These are phyloP conservation scores for Xestia ashworthii DNA, from an alignment of 2,888 invertebrate species.

Conservation along the genomic window DNA sequence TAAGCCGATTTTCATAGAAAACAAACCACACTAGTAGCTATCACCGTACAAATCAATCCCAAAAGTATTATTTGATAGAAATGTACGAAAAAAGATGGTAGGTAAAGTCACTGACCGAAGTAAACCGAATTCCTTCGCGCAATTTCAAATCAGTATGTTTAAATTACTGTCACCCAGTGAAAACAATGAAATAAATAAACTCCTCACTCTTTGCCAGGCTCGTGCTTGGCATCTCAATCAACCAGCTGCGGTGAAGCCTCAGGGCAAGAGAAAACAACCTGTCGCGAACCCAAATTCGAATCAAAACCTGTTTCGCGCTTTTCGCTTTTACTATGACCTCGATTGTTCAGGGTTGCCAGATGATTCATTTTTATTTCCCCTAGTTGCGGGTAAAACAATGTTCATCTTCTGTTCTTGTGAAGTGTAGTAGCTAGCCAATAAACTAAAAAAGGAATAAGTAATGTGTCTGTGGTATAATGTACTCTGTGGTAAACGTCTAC, in stretches of 20 bases:
- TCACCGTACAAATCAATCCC: background rate
- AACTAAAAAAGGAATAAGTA: too few relatives aligned
- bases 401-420: too few relatives aligned
- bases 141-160: slow-evolving; percentile 10
- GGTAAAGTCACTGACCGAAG: background rate
- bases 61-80: background rate
- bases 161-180: slow-evolving; percentile 35
- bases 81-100: background rate
- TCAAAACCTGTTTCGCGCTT: slow-evolving; percentile 83
- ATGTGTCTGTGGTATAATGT: too few relatives aligned
- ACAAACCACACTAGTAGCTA: background rate
- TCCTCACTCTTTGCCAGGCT: slow-evolving; percentile 42
- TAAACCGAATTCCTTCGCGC: background rate
- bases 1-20: background rate
- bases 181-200: slow-evolving; percentile 48
- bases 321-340: slow-evolving; percentile 82
- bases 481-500: too few relatives aligned
- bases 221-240: slow-evolving; percentile 54
- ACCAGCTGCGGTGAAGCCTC: slow-evolving; percentile 64
- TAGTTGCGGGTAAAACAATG: background rate
- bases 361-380: background rate
- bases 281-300: slow-evolving; percentile 80
- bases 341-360: slow-evolving; percentile 69
- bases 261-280: slow-evolving; percentile 83
- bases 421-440: too few relatives aligned